Base-by-base conservation (phyloP, 92 coral and sea anemone genomes). In the Epizoanthus illoricatus region DNA sequence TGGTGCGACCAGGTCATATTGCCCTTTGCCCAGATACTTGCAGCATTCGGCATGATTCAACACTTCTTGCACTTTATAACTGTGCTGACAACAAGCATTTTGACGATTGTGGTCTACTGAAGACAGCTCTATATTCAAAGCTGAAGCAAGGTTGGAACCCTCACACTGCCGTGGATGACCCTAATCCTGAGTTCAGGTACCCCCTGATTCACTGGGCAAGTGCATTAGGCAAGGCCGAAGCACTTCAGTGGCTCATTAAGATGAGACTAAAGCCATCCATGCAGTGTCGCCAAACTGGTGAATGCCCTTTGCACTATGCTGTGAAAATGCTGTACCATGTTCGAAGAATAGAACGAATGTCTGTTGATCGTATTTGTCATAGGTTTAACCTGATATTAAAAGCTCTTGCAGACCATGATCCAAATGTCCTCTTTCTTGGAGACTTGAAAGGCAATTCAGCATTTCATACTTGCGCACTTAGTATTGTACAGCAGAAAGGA, bases 181-280 rank as follows among this genome's bases (percentile, higher is more conserved):
- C 66, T 43, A 78, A 43, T 5, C 82, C 71, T 12, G 71, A 63
- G 33, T 78, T 62, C 23, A 15, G 61, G 15, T 62, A 62, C 18
- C 82, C 82, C 2, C 82, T 78, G 13, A 64, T 78, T 41, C 82
- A 78, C 60, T 78, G 82, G 82, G 82, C 82, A 1, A 59, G 82
- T 63, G 82, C 82, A 39, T 0, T 78, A 61, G 82, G 82, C 21
- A 78, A 78, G 61, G 82, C 71, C 1, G 82, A 78, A 42, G 82
- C 82, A 0, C 82, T 78, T 42, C 82, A 78, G 54, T 78, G 82
- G 82, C 60, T 78, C 36, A 42, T 78, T 59, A 78, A 78, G 47
- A 78, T 78, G 82, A 63, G 69, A 41, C 47, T 78, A 12, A 78
- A 78, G 42, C 82, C 82, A n/a, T 78, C 82, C 64, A 64, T 78